Percentiles rank a stretch among this genome's conserved stretches.
Conservation (phyloP, 2,888 invertebrate genomes). For the Tipula helvola region DNA sequence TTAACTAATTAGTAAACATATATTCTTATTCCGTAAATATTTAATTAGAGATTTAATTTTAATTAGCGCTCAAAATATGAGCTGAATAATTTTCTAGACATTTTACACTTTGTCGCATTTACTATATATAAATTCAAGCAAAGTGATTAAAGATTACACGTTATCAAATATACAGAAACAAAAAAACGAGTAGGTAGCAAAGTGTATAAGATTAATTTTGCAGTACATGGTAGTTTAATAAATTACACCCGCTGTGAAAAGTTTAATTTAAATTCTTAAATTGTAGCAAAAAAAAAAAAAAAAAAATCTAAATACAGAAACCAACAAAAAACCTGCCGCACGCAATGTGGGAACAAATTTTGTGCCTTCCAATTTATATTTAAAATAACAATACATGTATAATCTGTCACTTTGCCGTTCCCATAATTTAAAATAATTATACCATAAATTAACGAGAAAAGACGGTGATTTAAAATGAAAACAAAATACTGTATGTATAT, state of each 20-base stretch:
- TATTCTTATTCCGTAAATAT: not conserved
- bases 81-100: not conserved
- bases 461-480: not conserved
- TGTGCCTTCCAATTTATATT: not conserved
- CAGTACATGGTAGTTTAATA: not conserved
- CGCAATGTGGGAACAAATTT: not conserved
- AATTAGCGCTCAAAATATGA: not conserved
- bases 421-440: not conserved
- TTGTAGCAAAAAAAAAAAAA: not conserved
- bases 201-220: not conserved
- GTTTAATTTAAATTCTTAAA: conserved; percentile 4
- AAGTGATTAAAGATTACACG: not conserved
- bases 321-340: not conserved
- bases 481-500: not conserved
- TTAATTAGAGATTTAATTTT: not conserved
- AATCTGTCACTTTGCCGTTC: not conserved
- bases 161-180: not conserved
- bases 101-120: not conserved
- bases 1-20: not conserved
- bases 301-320: not conserved
- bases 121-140: not conserved
- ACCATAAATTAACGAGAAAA: not conserved
- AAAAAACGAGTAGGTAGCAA: not conserved
- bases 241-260: not conserved
- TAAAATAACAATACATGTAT: not conserved